phyloP scores from a whole-genome alignment of 2,888 invertebrate species.

The Ophraella communa region DNA sequence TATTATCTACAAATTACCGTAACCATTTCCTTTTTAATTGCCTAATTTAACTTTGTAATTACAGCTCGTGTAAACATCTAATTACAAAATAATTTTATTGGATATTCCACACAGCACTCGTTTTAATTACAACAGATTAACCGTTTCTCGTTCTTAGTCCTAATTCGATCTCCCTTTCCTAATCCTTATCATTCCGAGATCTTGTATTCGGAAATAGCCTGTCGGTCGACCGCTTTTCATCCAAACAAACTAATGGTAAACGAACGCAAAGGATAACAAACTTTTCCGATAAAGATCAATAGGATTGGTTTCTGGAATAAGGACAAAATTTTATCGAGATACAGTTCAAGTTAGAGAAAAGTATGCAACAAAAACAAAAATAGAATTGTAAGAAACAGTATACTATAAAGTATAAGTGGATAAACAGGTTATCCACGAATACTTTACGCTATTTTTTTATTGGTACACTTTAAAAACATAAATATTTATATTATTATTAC shows the following conservation, averaged over 20 bases:
- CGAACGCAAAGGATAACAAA: background rate
- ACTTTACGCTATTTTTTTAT: too few relatives aligned
- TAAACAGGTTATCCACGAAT: too few relatives aligned
- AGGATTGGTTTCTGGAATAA: too few relatives aligned
- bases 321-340: too few relatives aligned
- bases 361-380: too few relatives aligned
- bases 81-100: conserved; percentile 9
- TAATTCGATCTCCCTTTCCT: background rate
- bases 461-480: too few relatives aligned
- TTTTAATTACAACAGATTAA: conserved; percentile 20
- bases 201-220: conserved; percentile 12
- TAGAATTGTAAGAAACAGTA: too few relatives aligned
- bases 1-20: too few relatives aligned
- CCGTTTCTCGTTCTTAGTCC: conserved; percentile 5
- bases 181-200: conserved; percentile 7
- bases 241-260: background rate
- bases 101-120: conserved; percentile 1
- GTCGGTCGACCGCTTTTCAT: background rate
- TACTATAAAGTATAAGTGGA: too few relatives aligned
- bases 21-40: background rate
- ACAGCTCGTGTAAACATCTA: background rate
- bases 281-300: too few relatives aligned
- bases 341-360: too few relatives aligned
- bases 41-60: background rate
- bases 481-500: too few relatives aligned